phyloP scores from a whole-genome alignment of 2,113 vertebrate species.

The Paramormyrops kingsleyae region DNA sequence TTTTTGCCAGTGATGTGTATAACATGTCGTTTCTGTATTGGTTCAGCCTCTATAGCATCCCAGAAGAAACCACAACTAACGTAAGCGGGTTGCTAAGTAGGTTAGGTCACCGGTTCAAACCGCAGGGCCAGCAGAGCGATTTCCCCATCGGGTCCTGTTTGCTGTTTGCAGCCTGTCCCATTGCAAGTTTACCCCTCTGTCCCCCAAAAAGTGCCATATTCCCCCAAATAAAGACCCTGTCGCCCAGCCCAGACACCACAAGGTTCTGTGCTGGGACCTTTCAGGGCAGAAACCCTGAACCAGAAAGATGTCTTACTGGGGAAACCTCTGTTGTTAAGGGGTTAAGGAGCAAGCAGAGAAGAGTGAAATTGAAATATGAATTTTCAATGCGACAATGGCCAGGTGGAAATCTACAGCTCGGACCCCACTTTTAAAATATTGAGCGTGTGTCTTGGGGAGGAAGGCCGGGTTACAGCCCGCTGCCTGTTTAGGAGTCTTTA shows the following conservation, averaged over 20 bases:
- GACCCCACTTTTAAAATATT: slow-evolving; percentile 4
- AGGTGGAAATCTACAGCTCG: background rate
- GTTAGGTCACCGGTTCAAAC: background rate
- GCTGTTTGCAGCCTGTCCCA: background rate
- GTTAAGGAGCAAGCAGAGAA: background rate
- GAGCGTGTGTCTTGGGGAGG: background rate
- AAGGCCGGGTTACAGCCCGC: background rate
- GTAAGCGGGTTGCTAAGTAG: background rate
- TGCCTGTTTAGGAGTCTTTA: slow-evolving; percentile 21
- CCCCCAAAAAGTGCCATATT: background rate
- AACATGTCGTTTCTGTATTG: background rate
- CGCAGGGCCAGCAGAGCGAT: background rate
- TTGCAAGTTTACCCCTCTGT: background rate
- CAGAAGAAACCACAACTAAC: background rate
- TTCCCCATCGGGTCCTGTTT: background rate
- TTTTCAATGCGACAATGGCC: background rate
- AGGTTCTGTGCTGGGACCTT: background rate
- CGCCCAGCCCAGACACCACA: background rate
- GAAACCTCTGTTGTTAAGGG: background rate
- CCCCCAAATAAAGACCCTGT: background rate
- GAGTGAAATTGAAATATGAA: slow-evolving; percentile 10
- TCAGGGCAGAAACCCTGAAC: background rate
- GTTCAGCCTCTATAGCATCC: background rate
- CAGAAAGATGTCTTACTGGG: background rate
- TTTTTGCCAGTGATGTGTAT: background rate